A percentile compares a stretch with the other conserved stretches of the same genome.
Conservation (phyloP, 2,797 vertebrate species). For the Fistularia commersonii region DNA sequence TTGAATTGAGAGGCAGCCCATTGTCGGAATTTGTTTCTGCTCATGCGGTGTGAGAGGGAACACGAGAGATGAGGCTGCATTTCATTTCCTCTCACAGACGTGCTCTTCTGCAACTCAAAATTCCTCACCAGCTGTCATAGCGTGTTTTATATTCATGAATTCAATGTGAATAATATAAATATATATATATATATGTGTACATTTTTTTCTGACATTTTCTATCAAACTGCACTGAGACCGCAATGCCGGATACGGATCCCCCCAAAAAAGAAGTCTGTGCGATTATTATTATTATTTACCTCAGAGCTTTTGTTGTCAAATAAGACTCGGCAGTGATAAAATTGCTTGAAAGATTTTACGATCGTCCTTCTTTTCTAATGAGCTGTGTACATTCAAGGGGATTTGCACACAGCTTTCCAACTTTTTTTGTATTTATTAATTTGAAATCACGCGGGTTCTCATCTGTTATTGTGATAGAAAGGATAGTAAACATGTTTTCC, state of each 20-base stretch:
- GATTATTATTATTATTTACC: slow-evolving; percentile 42
- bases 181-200: no score
- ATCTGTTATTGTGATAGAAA: slow-evolving; percentile 5
- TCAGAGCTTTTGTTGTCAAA: slow-evolving; percentile 45
- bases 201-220: slow-evolving; percentile 49
- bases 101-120: slow-evolving; percentile 41
- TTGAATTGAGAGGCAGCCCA: not conserved
- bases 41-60: slow-evolving; percentile 27
- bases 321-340: slow-evolving; percentile 17
- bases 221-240: slow-evolving; percentile 52
- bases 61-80: slow-evolving; percentile 36
- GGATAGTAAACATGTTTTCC: not conserved
- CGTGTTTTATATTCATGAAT: slow-evolving; percentile 61
- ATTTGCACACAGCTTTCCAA: slow-evolving; percentile 8
- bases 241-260: slow-evolving; percentile 31
- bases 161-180: slow-evolving; percentile 42
- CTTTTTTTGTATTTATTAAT: slow-evolving; percentile 1
- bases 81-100: slow-evolving; percentile 48
- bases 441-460: slow-evolving; percentile 6
- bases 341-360: slow-evolving; percentile 17
- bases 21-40: slow-evolving; percentile 22
- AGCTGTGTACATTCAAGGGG: slow-evolving; percentile 12
- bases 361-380: slow-evolving; percentile 3
- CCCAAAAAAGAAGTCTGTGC: slow-evolving; percentile 40
- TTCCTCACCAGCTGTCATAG: slow-evolving; percentile 59